Conservation (phyloP, 2,888 invertebrate species). For the Lumbricus terrestris region DNA sequence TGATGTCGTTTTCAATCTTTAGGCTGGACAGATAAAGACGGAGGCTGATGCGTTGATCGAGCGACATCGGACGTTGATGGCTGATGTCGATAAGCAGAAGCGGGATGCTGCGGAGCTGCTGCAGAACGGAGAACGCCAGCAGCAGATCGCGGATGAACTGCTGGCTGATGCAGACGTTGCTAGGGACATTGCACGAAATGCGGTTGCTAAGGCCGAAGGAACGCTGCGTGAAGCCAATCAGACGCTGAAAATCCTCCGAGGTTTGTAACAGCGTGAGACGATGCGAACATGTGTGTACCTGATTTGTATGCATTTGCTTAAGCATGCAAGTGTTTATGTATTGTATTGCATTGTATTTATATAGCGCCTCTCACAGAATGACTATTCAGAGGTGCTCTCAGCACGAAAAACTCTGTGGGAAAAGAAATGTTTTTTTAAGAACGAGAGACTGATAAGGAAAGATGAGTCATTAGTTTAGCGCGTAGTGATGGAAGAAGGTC, state of each 20-base stretch:
- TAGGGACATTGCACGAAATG: slow-evolving; percentile 73
- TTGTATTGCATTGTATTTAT: too few relatives aligned
- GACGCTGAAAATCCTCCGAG: slow-evolving; percentile 73
- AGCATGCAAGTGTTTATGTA: background rate
- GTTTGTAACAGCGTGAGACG: slow-evolving; percentile 35
- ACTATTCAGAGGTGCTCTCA: too few relatives aligned
- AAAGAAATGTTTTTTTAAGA: too few relatives aligned
- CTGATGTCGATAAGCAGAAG: slow-evolving; percentile 67
- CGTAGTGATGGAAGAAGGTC: too few relatives aligned
- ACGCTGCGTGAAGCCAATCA: slow-evolving; percentile 77
- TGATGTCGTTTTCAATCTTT: background rate
- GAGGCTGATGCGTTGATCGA: slow-evolving; percentile 72
- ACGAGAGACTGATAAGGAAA: too few relatives aligned
- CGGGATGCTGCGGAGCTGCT: slow-evolving; percentile 61
- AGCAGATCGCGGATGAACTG: slow-evolving; percentile 73
- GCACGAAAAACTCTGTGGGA: too few relatives aligned
- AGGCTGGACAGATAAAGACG: slow-evolving; percentile 58
- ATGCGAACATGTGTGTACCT: background rate
- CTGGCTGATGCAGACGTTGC: slow-evolving; percentile 74
- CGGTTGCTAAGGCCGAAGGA: slow-evolving; percentile 80
- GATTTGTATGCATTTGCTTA: too few relatives aligned
- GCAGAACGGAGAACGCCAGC: slow-evolving; percentile 68
- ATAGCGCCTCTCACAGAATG: too few relatives aligned
- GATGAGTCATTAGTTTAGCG: too few relatives aligned
- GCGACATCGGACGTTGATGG: slow-evolving; percentile 61